Evolutionary conservation across 2,888 invertebrate species (phyloP).

Genomic region (Elegia similella): DNA sequence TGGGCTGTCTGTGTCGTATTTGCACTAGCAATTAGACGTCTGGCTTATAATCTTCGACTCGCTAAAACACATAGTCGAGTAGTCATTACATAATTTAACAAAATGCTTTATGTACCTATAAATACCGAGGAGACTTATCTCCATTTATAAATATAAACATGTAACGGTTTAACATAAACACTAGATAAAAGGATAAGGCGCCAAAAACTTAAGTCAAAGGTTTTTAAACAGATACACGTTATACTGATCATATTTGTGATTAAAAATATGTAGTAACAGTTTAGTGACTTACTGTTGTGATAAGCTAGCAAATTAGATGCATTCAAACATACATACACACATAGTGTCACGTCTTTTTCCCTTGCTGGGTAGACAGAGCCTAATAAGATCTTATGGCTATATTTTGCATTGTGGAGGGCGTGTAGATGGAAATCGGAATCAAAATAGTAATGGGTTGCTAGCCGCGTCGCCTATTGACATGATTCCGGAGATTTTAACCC

Average conservation of each 20-base stretch:
- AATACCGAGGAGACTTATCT: conserved; percentile 1
- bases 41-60: neutral
- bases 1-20: neutral
- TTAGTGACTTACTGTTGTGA: too few species aligned
- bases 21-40: conserved; percentile 6
- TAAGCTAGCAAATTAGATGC: too few species aligned
- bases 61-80: neutral
- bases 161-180: conserved; percentile 3
- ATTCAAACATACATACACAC: too few species aligned
- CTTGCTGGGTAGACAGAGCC: too few species aligned
- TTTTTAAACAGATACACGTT: neutral
- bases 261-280: neutral
- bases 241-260: neutral
- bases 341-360: too few species aligned
- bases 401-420: too few species aligned
- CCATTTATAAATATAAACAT: neutral
- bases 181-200: conserved; percentile 2
- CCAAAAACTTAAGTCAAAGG: neutral
- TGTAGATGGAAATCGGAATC: too few species aligned
- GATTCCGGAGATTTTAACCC: too few species aligned
- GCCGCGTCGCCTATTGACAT: too few species aligned
- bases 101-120: neutral
- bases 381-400: too few species aligned
- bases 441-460: too few species aligned
- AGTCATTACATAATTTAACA: neutral